Percentiles rank a stretch among this genome's conserved stretches.
Evolutionary conservation across 2,113 vertebrate species (phyloP).

Genomic region (Carollia perspicillata): DNA sequence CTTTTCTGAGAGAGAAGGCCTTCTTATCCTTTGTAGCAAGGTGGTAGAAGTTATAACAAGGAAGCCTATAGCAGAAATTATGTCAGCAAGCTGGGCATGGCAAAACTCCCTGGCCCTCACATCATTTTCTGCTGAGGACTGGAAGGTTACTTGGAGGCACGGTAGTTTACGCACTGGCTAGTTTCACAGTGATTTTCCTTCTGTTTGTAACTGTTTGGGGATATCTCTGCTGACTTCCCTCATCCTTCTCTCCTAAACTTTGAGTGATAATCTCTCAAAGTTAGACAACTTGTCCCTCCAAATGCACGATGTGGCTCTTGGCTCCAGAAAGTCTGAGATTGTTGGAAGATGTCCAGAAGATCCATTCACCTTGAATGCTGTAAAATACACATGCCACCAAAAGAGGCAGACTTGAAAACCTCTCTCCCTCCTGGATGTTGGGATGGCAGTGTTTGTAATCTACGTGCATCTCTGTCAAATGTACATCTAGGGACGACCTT

Average conservation of each 20-base stretch:
- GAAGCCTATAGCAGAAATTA: background rate
- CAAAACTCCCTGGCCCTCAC: background rate
- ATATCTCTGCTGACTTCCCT: background rate
- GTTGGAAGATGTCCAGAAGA: background rate
- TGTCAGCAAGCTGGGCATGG: background rate
- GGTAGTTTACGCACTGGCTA: background rate
- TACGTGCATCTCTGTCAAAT: background rate
- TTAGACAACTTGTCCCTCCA: background rate
- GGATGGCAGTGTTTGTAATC: background rate
- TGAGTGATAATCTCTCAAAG: background rate
- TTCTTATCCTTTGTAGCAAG: background rate
- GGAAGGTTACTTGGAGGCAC: background rate
- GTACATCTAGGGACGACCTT: background rate
- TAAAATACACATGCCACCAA: background rate
- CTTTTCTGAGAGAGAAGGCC: background rate
- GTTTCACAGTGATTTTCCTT: background rate
- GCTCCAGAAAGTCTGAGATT: background rate
- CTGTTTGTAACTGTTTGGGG: background rate
- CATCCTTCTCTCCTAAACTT: background rate
- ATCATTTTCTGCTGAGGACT: background rate
- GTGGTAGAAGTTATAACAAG: background rate
- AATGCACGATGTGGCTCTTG: background rate
- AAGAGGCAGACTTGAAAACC: background rate
- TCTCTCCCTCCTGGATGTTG: rapidly evolving
- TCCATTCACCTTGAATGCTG: background rate